Evolutionary conservation across 2,113 vertebrate species (phyloP).

Genomic region (Brachirus orientalis): DNA sequence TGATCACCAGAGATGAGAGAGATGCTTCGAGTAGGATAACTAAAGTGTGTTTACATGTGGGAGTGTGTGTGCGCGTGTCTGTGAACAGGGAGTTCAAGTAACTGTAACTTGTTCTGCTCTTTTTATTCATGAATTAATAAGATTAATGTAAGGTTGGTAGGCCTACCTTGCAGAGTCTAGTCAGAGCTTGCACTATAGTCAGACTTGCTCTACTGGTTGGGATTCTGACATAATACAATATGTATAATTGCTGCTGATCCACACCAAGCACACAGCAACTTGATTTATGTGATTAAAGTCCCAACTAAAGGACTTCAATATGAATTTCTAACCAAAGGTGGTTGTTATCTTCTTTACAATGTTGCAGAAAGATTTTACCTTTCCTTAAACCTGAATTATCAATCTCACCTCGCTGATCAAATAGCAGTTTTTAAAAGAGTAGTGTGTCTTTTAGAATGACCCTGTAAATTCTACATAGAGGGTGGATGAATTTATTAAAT

Average conservation of each 20-base stretch:
- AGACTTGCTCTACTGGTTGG: not conserved
- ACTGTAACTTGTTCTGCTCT: conserved; percentile 48
- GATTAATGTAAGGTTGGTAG: conserved; percentile 24
- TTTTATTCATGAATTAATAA: conserved; percentile 39
- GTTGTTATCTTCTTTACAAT: no score
- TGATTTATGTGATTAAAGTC: not conserved
- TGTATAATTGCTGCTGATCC: not conserved
- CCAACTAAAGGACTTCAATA: no score
- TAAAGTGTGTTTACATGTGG: conserved; percentile 29
- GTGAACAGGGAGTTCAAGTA: not conserved
- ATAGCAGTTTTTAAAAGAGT: no score
- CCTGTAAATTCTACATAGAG: no score
- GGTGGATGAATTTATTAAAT: no score
- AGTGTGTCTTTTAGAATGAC: no score
- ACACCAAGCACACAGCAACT: no score
- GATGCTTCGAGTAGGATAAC: conserved; percentile 52
- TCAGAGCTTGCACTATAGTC: conserved; percentile 20
- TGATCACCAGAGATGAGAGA: conserved; percentile 77
- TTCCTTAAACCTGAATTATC: not conserved
- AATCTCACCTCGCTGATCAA: no score
- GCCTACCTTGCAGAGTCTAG: conserved; percentile 21
- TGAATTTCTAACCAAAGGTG: no score
- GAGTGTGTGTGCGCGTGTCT: not conserved
- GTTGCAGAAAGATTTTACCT: not conserved
- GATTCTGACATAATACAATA: not conserved